phyloP scores from a whole-genome alignment of 1,140 invertebrate genomes.

The Mercenaria mercenaria region DNA sequence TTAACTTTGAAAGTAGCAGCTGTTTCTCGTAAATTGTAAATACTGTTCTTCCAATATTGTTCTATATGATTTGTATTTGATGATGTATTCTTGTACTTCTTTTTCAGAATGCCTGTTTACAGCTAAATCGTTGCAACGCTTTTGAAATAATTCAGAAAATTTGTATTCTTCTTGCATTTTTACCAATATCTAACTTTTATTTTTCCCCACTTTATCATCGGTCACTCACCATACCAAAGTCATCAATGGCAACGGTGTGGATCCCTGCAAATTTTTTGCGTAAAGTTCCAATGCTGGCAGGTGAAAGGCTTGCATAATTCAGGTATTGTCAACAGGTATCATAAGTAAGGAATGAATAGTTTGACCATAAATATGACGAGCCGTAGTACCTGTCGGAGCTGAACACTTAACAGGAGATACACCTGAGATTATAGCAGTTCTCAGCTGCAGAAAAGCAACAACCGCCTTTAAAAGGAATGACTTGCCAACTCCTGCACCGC shows the following conservation, averaged over 20 bases:
- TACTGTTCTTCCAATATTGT: no score
- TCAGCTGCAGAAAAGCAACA: conserved; percentile 23
- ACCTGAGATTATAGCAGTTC: neutral
- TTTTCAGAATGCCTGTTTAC: no score
- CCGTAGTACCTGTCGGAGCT: neutral
- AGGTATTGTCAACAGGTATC: conserved; percentile 16
- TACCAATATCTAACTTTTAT: no score
- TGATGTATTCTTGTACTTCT: no score
- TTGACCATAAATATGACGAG: neutral
- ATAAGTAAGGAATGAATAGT: conserved; percentile 14
- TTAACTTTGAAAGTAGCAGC: no score
- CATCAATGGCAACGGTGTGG: conserved; percentile 1
- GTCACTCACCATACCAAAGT: conserved; percentile 13
- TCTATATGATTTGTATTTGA: no score
- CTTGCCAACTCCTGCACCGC: conserved; percentile 24
- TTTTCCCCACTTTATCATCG: no score
- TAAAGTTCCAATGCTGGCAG: neutral
- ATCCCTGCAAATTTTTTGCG: neutral
- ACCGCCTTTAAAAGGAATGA: conserved; percentile 1
- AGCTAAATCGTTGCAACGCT: no score
- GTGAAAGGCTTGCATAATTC: neutral
- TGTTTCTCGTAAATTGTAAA: no score
- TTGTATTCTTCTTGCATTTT: no score
- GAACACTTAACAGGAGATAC: conserved; percentile 1
- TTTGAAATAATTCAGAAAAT: no score